Evolutionary conservation across 1,140 invertebrate species (phyloP).

Genomic region (Drosophila triauraria): DNA sequence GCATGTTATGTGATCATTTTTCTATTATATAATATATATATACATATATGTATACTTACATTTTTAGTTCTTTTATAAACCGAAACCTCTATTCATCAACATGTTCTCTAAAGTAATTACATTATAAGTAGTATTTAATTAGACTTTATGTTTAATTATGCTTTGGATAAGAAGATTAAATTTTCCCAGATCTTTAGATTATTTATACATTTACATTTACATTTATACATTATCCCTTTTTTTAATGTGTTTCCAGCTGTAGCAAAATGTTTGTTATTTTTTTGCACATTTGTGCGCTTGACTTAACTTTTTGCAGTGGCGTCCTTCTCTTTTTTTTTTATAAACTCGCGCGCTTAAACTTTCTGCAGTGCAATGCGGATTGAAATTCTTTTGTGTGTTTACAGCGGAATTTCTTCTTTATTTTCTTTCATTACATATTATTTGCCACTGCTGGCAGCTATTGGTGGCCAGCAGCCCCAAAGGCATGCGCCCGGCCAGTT

Average conservation of each 20-base stretch:
- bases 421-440: conserved; percentile 40
- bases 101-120: not conserved
- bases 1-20: not conserved
- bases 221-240: too few relatives aligned
- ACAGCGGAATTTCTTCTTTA: conserved; percentile 67
- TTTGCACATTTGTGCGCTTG: conserved; percentile 27
- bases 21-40: not conserved
- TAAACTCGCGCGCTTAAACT: conserved; percentile 46
- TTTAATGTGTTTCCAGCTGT: not conserved
- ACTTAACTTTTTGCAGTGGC: conserved; percentile 42
- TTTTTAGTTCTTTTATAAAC: not conserved
- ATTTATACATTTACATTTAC: too few relatives aligned
- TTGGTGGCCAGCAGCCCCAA: conserved; percentile 27
- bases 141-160: not conserved
- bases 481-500: conserved; percentile 24
- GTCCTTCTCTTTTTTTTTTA: conserved; percentile 13
- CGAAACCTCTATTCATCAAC: not conserved
- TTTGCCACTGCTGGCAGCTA: conserved; percentile 49
- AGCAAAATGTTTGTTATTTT: conserved; percentile 7
- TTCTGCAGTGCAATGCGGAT: conserved; percentile 73
- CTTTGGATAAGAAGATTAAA: not conserved
- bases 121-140: not conserved
- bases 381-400: conserved; percentile 82
- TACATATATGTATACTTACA: not conserved
- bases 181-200: not conserved